These are phyloP conservation scores for Leptothorax acervorum DNA, from an alignment of 2,888 invertebrate genomes.

Conservation along the genomic window DNA sequence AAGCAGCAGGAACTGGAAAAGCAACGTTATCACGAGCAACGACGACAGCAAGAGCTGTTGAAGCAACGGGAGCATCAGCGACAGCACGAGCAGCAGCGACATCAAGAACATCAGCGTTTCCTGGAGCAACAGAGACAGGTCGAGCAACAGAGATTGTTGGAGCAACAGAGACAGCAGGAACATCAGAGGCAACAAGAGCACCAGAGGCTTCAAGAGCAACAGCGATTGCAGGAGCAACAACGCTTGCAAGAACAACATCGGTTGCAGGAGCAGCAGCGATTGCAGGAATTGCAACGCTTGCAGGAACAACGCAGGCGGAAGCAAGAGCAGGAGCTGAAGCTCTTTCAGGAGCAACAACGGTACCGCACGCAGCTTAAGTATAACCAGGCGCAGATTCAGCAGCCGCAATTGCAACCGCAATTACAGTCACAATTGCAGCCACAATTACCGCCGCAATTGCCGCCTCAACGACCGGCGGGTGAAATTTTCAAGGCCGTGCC, in stretches of 20 bases:
- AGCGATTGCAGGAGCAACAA: slow-evolving; percentile 73
- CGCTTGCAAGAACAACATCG: slow-evolving; percentile 77
- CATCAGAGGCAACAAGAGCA: slow-evolving; percentile 81
- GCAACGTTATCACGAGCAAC: slow-evolving; percentile 78
- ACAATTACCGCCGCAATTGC: slow-evolving; percentile 80
- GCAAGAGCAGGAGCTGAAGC: slow-evolving; percentile 76
- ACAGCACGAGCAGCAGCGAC: slow-evolving; percentile 81
- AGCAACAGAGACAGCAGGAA: slow-evolving; percentile 75
- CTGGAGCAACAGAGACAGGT: slow-evolving; percentile 78
- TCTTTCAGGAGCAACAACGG: slow-evolving; percentile 78
- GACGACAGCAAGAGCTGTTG: slow-evolving; percentile 83
- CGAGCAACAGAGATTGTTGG: slow-evolving; percentile 76
- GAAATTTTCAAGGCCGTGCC: slow-evolving; percentile 92
- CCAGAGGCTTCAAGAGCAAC: slow-evolving; percentile 80
- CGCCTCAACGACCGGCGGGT: slow-evolving; percentile 87
- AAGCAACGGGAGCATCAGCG: slow-evolving; percentile 77
- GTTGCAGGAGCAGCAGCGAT: slow-evolving; percentile 75
- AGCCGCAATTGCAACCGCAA: slow-evolving; percentile 74
- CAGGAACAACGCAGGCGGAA: slow-evolving; percentile 80
- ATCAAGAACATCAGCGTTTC: slow-evolving; percentile 77
- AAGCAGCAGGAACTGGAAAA: slow-evolving; percentile 79
- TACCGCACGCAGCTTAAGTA: slow-evolving; percentile 84
- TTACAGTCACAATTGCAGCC: neutral
- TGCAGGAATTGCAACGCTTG: slow-evolving; percentile 80
- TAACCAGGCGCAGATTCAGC: slow-evolving; percentile 77